phyloP scores from a whole-genome alignment of 2,888 invertebrate species.

The Acronicta psi region DNA sequence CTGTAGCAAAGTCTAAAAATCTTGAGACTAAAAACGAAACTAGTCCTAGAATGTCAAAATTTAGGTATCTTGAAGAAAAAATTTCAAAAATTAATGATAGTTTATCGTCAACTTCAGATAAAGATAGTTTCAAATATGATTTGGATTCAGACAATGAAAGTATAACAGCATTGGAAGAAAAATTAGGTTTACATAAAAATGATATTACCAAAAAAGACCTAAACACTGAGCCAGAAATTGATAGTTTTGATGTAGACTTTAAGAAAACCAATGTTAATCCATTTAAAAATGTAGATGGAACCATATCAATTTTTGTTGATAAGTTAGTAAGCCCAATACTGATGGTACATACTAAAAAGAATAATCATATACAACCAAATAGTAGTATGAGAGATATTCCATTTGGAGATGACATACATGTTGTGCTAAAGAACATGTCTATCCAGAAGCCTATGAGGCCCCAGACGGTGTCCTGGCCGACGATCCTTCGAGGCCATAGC shows the following conservation, averaged over 20 bases:
- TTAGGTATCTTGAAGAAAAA: conserved; percentile 29
- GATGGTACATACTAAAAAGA: conserved; percentile 81
- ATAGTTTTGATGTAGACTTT: conserved; percentile 14
- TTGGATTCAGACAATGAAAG: conserved; percentile 64
- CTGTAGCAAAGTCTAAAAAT: neutral
- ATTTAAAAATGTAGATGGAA: conserved; percentile 75
- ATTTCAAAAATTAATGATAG: conserved; percentile 16
- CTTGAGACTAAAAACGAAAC: conserved; percentile 1
- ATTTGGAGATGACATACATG: conserved; percentile 73
- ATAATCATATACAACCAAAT: conserved; percentile 70
- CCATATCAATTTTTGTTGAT: conserved; percentile 80
- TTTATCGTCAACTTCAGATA: conserved; percentile 31
- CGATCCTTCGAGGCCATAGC: conserved; percentile 90
- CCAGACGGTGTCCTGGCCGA: conserved; percentile 92
- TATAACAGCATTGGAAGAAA: conserved; percentile 60
- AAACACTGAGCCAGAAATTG: conserved; percentile 10
- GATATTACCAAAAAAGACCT: conserved; percentile 23
- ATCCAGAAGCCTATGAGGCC: conserved; percentile 84
- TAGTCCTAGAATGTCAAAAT: conserved; percentile 19
- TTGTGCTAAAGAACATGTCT: conserved; percentile 70
- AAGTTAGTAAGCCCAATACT: conserved; percentile 77
- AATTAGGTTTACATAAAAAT: conserved; percentile 55
- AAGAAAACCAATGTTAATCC: conserved; percentile 73
- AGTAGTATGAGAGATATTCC: conserved; percentile 70
- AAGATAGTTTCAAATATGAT: conserved; percentile 27